Conservation (phyloP, 2,113 vertebrate genomes). For the Cryptomyrus ogoouensis region DNA sequence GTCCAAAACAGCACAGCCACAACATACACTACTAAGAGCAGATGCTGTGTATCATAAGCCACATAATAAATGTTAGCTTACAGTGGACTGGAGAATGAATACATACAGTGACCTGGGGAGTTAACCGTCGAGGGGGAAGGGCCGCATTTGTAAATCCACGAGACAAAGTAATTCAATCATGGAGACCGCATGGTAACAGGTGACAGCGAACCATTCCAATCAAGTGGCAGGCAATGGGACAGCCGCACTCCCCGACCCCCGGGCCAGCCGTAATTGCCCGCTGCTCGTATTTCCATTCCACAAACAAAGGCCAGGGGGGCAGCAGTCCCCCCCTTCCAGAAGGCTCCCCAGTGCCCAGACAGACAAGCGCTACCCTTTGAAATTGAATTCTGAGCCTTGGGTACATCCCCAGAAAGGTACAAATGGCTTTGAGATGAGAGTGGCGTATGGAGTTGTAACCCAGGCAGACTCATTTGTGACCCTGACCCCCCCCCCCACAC, state of each 20-base stretch:
- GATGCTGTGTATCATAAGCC: not conserved
- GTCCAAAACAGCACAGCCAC: not conserved
- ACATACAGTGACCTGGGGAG: not conserved
- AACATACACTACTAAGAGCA: not conserved
- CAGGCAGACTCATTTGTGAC: conserved; percentile 35
- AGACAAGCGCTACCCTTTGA: conserved; percentile 44
- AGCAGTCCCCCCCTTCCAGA: conserved; percentile 21
- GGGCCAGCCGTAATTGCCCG: conserved; percentile 52
- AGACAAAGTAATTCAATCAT: conserved; percentile 26
- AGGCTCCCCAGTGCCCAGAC: conserved; percentile 25
- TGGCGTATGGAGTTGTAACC: conserved; percentile 26
- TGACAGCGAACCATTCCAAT: conserved; percentile 49
- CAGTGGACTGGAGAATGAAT: not conserved
- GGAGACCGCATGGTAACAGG: not conserved
- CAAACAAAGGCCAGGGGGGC: conserved; percentile 55
- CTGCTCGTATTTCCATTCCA: conserved; percentile 52
- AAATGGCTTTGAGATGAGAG: conserved; percentile 18
- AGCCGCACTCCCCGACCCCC: conserved; percentile 46
- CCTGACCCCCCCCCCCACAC: conserved; percentile 19
- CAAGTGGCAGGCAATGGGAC: conserved; percentile 52
- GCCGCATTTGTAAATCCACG: not conserved
- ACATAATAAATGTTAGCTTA: not conserved
- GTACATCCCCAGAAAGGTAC: conserved; percentile 34
- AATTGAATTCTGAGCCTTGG: conserved; percentile 53
- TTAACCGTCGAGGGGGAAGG: not conserved